A percentile compares a stretch with the other conserved stretches of the same genome.
These are phyloP conservation scores for Nyctalus aviator DNA, from an alignment of 2,797 vertebrate species.

Conservation along the genomic window DNA sequence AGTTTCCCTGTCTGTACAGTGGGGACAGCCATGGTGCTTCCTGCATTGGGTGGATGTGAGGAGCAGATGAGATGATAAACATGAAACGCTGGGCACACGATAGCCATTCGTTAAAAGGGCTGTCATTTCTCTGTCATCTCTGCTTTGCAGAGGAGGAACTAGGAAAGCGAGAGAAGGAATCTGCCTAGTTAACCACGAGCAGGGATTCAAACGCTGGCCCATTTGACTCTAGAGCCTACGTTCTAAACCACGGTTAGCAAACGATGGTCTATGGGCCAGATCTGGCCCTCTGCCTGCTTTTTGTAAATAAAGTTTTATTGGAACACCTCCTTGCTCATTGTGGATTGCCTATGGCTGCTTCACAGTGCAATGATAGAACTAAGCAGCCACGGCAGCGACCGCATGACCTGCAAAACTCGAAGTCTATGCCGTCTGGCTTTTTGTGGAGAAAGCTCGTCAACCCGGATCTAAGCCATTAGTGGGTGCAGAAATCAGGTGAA, in stretches of 20 bases:
- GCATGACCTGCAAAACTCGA: fast-evolving
- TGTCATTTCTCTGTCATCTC: not conserved
- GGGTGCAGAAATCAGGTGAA: not conserved
- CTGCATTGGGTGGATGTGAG: not conserved
- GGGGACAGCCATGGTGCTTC: not conserved
- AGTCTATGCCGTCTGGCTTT: not conserved
- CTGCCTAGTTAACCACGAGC: not conserved
- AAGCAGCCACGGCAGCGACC: not conserved
- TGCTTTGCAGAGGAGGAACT: not conserved
- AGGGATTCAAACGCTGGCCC: not conserved
- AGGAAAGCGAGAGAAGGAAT: not conserved
- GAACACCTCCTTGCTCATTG: not conserved
- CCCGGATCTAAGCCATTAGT: not conserved
- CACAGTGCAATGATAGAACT: not conserved
- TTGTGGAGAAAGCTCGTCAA: not conserved
- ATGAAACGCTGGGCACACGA: too few relatives aligned
- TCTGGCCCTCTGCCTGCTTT: not conserved
- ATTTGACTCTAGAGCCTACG: not conserved
- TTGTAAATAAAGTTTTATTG: slow-evolving; percentile 58
- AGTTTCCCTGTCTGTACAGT: not conserved
- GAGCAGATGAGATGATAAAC: not conserved
- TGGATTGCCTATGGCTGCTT: not conserved
- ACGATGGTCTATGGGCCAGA: fast-evolving
- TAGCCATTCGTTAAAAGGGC: not conserved
- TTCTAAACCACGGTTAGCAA: not conserved